Evolutionary conservation across 2,888 invertebrate species (phyloP), one percentile per base, ranked within the genome.

Genomic region (Phania funesta): DNA sequence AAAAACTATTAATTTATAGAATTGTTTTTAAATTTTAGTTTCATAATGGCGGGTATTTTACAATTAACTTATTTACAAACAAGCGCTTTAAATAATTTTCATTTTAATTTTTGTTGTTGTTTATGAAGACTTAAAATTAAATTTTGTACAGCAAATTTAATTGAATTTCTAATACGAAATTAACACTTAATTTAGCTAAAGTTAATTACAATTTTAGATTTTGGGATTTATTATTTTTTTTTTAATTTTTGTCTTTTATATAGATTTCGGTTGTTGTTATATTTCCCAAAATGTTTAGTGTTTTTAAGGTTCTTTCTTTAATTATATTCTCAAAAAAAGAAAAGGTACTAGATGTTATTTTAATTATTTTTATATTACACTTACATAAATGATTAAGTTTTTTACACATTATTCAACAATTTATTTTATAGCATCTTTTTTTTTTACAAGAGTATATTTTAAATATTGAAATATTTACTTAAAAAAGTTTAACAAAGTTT

Each of bases 351-450:
- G 80, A 58, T 75, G 65, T 16, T 67, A 70, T 79, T 26, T 50
- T 71, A 46, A 64, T 41, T 73, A 29, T 26, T n/a, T 48, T 26
- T 74, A 56, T 65, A 56, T 64, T 80, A 76, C 78, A 83, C 41
- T 73, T 82, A 67, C 22, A 77, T 68, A 65, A 46, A 24, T n/a
- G n/a, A n/a, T n/a, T 50, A 26, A 38, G 22, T 68, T 74, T 71
- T 73, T 80, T 80, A 80, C 76, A 70, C 46, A 77, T 71, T 77
- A 79, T 71, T 82, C 76, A 75, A 75, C 75, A 81, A 78, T 46
- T 68, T 73, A 73, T 48, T 35, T 41, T 54, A 18, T 38, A 13
- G n/a, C n/a, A 38, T 13, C n/a, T 44, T 58, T 83, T 56, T 78
- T 44, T 18, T 32, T 52, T 68, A 16, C 60, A 54, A 68, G 48